A percentile compares a stretch with the other conserved stretches of the same genome.
phyloP scores from a whole-genome alignment of 2,888 invertebrate species.

The Formica aserva region DNA sequence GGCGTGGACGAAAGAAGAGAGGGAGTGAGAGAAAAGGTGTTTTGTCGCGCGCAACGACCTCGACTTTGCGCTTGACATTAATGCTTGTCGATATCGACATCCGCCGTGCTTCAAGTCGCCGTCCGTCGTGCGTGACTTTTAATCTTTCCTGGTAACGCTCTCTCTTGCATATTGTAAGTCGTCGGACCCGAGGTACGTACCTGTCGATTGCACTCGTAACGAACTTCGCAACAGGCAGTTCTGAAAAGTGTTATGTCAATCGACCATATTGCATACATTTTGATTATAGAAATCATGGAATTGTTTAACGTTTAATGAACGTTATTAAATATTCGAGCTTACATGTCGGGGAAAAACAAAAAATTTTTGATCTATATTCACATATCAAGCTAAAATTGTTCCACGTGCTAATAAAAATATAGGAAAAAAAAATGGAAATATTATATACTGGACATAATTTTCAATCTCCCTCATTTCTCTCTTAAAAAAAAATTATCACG shows the following conservation, averaged over 20 bases:
- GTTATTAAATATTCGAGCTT: background rate
- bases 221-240: conserved; percentile 6
- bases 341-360: background rate
- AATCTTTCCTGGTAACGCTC: conserved; percentile 21
- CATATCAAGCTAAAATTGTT: background rate
- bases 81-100: conserved; percentile 58
- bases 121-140: conserved; percentile 47
- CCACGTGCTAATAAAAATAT: background rate
- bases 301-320: background rate
- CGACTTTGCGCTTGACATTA: conserved; percentile 50
- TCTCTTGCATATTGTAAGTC: conserved; percentile 35
- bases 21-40: conserved; percentile 43
- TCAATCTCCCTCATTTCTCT: background rate
- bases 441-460: background rate
- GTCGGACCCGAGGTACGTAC: conserved; percentile 18
- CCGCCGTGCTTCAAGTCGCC: conserved; percentile 42
- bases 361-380: background rate
- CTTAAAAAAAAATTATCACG: background rate
- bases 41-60: conserved; percentile 57
- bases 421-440: background rate
- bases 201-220: conserved; percentile 38
- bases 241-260: conserved; percentile 5
- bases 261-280: conserved; percentile 18
- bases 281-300: background rate
- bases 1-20: conserved; percentile 2